Percentiles rank a stretch among this genome's conserved stretches.
phyloP scores from a whole-genome alignment of 2,888 invertebrate genomes.

The Drosophila subquinaria region DNA sequence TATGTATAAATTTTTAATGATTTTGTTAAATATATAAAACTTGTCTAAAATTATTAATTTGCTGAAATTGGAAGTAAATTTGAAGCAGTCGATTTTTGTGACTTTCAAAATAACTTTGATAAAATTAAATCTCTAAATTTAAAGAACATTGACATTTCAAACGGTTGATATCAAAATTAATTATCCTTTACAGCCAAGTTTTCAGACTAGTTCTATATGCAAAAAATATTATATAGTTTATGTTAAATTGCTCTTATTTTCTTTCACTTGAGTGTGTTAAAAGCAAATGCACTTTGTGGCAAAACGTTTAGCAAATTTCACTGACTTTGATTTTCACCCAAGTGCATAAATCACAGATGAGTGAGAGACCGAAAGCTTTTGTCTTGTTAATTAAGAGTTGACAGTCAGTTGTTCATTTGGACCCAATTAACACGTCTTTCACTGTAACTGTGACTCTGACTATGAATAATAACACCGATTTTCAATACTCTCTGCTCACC shows the following conservation, averaged over 20 bases:
- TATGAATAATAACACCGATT: background rate
- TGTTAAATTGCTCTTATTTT: slow-evolving; percentile 10
- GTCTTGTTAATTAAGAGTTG: slow-evolving; percentile 21
- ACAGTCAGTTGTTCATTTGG: background rate
- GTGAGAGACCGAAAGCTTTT: slow-evolving; percentile 6
- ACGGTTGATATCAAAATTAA: too few species aligned
- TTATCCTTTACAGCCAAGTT: too few species aligned
- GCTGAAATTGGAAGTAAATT: too few species aligned
- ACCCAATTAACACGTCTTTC: slow-evolving; percentile 47
- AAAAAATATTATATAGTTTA: background rate
- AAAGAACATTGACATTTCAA: too few species aligned
- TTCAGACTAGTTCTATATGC: background rate
- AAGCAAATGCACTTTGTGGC: slow-evolving; percentile 13
- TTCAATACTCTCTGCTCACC: slow-evolving; percentile 65
- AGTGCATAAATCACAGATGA: slow-evolving; percentile 29
- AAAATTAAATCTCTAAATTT: too few species aligned
- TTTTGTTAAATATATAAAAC: too few species aligned
- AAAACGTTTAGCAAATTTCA: slow-evolving; percentile 49
- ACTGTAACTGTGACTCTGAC: background rate
- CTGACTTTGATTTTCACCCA: slow-evolving; percentile 38
- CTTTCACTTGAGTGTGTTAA: background rate
- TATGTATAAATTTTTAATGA: too few species aligned
- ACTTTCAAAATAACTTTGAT: too few species aligned
- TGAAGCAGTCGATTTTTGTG: too few species aligned
- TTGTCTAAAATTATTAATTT: too few species aligned